phyloP scores from a whole-genome alignment of 2,888 invertebrate species.

The Sphaeridia pumilis region DNA sequence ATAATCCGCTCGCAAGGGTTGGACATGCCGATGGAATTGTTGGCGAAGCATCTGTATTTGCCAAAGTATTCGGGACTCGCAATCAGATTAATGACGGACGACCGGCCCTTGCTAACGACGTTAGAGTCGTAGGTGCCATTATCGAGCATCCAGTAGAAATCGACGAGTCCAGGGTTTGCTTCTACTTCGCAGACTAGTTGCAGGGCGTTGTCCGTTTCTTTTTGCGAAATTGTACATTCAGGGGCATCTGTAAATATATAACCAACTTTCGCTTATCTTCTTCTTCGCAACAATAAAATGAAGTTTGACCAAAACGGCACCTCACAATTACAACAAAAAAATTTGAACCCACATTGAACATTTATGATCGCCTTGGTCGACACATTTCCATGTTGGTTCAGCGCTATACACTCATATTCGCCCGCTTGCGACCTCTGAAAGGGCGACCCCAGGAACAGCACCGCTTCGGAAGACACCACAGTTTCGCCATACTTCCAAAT shows the following conservation, averaged over 20 bases:
- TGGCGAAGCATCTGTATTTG: constrained; percentile 73
- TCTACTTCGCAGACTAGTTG: constrained; percentile 66
- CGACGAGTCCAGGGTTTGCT: constrained; percentile 66
- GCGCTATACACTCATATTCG: constrained; percentile 55
- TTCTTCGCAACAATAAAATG: neutral
- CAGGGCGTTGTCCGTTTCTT: constrained; percentile 59
- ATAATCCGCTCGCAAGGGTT: constrained; percentile 46
- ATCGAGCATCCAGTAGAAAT: constrained; percentile 72
- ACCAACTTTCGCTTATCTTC: neutral
- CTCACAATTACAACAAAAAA: neutral
- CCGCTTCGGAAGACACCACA: constrained; percentile 43
- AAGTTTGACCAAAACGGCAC: neutral
- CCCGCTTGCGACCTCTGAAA: constrained; percentile 61
- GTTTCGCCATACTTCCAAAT: constrained; percentile 56
- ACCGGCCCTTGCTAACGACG: constrained; percentile 45
- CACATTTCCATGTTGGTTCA: constrained; percentile 62
- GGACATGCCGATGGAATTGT: constrained; percentile 63
- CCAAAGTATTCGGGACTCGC: constrained; percentile 52
- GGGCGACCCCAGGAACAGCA: constrained; percentile 53
- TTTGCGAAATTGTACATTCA: constrained; percentile 65
- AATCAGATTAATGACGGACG: constrained; percentile 53
- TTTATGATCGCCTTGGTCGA: constrained; percentile 58
- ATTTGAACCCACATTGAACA: constrained; percentile 65
- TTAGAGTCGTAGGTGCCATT: constrained; percentile 68
- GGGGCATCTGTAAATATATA: constrained; percentile 56